Conservation (phyloP, 2,113 vertebrate species). For the Spea multiplicata region DNA sequence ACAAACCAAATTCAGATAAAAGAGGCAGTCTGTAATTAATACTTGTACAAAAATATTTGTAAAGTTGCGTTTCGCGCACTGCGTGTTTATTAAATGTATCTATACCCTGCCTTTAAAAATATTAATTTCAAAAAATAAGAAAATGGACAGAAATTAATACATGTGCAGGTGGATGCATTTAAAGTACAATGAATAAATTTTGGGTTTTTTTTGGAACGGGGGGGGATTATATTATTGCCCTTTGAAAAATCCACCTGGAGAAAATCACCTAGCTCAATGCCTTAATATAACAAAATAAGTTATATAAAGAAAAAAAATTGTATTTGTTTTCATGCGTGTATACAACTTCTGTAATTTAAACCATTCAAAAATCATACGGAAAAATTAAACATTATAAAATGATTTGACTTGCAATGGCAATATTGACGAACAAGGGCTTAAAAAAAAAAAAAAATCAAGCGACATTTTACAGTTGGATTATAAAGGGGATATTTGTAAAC, state of each 20-base stretch:
- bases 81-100: neutral
- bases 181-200: neutral
- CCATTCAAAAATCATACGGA: constrained; percentile 4
- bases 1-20: neutral
- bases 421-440: constrained; percentile 26
- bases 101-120: neutral
- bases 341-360: neutral
- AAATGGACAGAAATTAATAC: neutral
- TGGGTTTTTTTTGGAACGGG: too few relatives aligned
- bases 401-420: constrained; percentile 4
- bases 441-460: neutral
- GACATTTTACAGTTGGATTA: too few relatives aligned
- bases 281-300: neutral
- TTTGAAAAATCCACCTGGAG: neutral
- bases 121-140: neutral
- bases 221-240: neutral
- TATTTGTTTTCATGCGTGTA: neutral
- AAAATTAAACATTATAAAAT: constrained; percentile 40
- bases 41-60: neutral
- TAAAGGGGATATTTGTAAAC: too few relatives aligned
- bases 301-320: neutral
- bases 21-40: neutral
- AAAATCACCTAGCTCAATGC: neutral
- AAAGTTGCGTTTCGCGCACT: constrained; percentile 2
- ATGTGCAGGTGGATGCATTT: neutral